phyloP scores from a whole-genome alignment of 1,140 invertebrate species.

The Muscidifurax raptorellus region DNA sequence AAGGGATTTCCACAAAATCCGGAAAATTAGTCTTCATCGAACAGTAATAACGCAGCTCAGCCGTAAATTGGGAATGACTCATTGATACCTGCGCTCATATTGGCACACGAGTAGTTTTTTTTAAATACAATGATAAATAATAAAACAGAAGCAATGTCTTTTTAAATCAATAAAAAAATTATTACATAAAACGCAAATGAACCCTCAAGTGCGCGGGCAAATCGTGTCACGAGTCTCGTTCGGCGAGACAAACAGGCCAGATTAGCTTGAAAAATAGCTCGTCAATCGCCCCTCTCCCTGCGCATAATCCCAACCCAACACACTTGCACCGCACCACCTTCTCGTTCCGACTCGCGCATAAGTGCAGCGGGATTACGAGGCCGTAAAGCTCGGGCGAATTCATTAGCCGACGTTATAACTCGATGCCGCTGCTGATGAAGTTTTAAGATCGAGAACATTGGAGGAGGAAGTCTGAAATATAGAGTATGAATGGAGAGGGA shows the following conservation, averaged over 20 bases:
- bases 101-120: background rate
- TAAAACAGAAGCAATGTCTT: no score
- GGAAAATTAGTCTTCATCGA: background rate
- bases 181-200: background rate
- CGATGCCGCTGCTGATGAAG: background rate
- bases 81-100: background rate
- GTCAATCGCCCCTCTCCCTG: background rate
- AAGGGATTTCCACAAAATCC: background rate
- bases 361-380: background rate
- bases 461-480: background rate
- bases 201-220: background rate
- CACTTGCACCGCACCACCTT: background rate
- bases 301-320: background rate
- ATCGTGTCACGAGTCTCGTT: background rate
- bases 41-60: background rate
- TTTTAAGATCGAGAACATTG: background rate
- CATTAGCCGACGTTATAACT: background rate
- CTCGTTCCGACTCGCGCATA: background rate
- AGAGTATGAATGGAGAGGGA: background rate
- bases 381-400: background rate
- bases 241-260: background rate
- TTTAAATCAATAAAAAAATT: no score
- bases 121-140: no score
- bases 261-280: conserved; percentile 28
- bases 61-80: background rate